Evolutionary conservation across 2,797 vertebrate species (phyloP).

Genomic region (Delichon dasypus): DNA sequence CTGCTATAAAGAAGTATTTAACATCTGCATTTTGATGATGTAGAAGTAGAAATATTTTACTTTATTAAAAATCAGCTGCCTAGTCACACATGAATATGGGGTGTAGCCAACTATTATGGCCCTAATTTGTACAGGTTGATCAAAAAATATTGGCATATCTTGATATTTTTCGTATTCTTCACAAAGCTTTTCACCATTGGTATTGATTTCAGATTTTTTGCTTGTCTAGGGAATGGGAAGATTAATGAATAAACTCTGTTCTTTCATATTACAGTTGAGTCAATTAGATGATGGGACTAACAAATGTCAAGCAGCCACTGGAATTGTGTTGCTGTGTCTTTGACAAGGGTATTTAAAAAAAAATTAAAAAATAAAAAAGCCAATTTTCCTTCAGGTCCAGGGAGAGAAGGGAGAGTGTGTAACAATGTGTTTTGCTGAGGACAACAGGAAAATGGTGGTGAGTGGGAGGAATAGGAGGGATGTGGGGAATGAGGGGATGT

Average conservation of each 20-base stretch:
- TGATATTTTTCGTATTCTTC: conserved; percentile 3
- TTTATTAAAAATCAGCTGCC: background rate
- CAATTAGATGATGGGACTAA: conserved; percentile 12
- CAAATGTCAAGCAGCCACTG: background rate
- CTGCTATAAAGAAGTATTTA: background rate
- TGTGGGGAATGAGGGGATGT: background rate
- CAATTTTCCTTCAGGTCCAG: background rate
- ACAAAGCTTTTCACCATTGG: background rate
- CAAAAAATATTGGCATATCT: background rate
- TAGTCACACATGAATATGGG: background rate
- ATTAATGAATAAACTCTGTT: conserved; percentile 25
- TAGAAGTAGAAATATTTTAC: background rate
- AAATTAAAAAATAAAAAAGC: rapidly evolving
- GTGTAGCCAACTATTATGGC: background rate
- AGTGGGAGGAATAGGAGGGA: background rate
- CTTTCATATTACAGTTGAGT: background rate
- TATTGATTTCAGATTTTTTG: conserved; percentile 18
- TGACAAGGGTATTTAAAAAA: background rate
- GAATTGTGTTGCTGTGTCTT: background rate
- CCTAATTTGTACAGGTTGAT: background rate
- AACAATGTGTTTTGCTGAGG: background rate
- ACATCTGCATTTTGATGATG: background rate
- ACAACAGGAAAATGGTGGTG: background rate
- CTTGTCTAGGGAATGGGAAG: background rate
- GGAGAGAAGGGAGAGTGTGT: background rate